phyloP scores from a whole-genome alignment of 2,797 vertebrate species.

The Falco peregrinus region DNA sequence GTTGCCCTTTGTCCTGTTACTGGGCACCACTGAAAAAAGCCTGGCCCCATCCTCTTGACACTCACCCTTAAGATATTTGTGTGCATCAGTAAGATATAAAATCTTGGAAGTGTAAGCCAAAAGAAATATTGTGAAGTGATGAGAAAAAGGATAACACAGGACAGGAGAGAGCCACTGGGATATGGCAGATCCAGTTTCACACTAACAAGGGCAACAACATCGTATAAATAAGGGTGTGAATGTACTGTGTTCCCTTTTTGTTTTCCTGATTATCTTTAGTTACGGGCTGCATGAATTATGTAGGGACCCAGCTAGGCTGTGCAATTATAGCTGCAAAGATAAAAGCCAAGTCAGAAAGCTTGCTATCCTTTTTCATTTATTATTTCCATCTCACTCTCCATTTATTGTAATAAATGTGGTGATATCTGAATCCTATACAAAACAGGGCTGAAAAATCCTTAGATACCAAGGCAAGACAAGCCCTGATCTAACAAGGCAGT shows the following conservation, averaged over 20 bases:
- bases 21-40: too few species aligned
- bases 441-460: neutral
- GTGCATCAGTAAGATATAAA: neutral
- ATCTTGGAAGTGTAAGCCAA: neutral
- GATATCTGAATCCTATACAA: neutral
- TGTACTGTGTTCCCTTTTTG: neutral
- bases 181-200: neutral
- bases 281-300: conserved; percentile 8
- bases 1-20: too few species aligned
- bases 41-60: too few species aligned
- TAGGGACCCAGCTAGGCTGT: neutral
- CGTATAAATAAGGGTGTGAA: neutral
- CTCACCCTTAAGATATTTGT: too few species aligned
- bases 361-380: neutral
- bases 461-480: neutral
- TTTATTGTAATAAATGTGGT: neutral
- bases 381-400: neutral
- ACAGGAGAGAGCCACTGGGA: neutral
- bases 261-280: neutral
- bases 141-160: neutral
- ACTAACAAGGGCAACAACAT: neutral
- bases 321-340: neutral
- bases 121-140: neutral
- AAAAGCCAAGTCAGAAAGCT: neutral
- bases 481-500: neutral